These are phyloP conservation scores for Alligator mississippiensis DNA, from an alignment of 2,113 vertebrate species.

Conservation along the genomic window DNA sequence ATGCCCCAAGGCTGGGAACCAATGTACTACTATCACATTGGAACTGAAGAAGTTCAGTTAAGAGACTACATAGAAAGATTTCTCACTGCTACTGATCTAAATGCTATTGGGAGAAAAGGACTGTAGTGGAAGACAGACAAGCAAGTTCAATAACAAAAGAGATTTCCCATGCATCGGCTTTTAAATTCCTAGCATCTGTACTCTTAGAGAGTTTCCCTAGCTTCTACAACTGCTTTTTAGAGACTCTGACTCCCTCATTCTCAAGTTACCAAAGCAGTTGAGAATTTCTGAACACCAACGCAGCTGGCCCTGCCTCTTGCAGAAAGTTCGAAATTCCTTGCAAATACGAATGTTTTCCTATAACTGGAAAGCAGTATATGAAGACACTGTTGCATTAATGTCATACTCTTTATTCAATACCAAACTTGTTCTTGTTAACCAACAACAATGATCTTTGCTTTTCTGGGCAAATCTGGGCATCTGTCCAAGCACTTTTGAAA, in stretches of 20 bases:
- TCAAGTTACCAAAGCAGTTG: neutral
- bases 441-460: neutral
- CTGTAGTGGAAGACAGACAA: neutral
- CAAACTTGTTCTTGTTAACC: neutral
- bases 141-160: neutral
- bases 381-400: too few species aligned
- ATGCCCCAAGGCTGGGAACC: too few species aligned
- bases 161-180: neutral
- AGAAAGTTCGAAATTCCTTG: neutral
- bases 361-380: neutral
- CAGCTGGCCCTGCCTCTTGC: neutral
- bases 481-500: neutral
- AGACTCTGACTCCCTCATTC: neutral
- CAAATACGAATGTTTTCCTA: neutral
- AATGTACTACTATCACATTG: too few species aligned
- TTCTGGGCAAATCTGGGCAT: neutral
- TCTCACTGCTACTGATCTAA: neutral
- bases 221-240: neutral
- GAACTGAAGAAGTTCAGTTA: neutral
- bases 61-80: neutral
- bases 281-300: neutral
- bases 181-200: accelerated
- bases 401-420: too few species aligned
- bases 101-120: neutral
- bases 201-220: too few species aligned